Evolutionary conservation across 2,797 vertebrate species (phyloP).

Genomic region (Chiloscyllium punctatum): DNA sequence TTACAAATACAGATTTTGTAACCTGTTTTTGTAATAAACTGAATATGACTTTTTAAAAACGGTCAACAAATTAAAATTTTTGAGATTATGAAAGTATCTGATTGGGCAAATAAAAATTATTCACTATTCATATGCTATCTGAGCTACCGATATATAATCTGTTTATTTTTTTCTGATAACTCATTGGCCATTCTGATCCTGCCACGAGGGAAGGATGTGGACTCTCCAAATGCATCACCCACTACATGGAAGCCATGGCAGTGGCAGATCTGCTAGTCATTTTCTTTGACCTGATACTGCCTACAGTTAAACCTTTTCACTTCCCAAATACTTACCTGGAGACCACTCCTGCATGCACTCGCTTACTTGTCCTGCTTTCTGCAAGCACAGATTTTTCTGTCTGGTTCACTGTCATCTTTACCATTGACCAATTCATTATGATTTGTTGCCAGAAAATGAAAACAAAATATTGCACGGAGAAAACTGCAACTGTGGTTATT

Average conservation of each 20-base stretch:
- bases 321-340: not conserved
- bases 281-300: not conserved
- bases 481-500: no score
- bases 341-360: not conserved
- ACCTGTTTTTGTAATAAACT: no score
- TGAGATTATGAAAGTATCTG: no score
- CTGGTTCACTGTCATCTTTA: no score
- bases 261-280: not conserved
- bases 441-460: no score
- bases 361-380: not conserved
- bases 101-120: not conserved
- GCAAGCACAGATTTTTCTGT: no score
- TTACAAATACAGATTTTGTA: no score
- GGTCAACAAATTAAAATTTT: not conserved
- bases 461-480: no score
- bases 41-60: no score
- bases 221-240: not conserved
- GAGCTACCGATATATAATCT: not conserved
- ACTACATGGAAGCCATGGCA: not conserved
- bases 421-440: no score
- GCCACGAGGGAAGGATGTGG: not conserved
- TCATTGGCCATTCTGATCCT: not conserved
- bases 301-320: not conserved
- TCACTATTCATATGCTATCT: not conserved
- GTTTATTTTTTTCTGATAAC: not conserved